Base-by-base conservation (phyloP, 2,888 invertebrate species). In the Pogonocherus hispidulus region DNA sequence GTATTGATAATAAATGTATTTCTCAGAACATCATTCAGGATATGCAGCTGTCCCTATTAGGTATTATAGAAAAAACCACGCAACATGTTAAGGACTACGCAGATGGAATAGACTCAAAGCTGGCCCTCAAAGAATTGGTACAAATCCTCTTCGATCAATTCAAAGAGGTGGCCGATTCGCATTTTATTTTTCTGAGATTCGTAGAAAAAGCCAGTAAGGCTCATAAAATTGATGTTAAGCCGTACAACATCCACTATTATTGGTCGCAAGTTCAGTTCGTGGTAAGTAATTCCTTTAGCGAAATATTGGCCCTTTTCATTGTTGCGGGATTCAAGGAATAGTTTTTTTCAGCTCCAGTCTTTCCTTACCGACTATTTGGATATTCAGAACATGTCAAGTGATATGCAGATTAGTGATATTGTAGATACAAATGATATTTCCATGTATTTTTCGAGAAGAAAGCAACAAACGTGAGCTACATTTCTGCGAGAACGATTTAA, bases 251-350 rank as follows among this genome's bases (percentile, higher is more conserved):
- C 81, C 88, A 91, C 41, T 94, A 95, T 82, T 95, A 95, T 75
- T 97, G 97, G 97, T 91, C 92, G 46, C 93, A 95, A 78, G 94
- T 96, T 37, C 97, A 97, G 84, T 91, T 92, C 82, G 95, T 95
- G 79, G 95, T 96, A 86, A 87, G 91, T 72, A 14, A 32, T 11
- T 1, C 9, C 0, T 32, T 9, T 32, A 27, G 27, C n/a, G n/a
- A 27, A 27, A 27, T 27, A 1, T n/a, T n/a, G n/a, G n/a, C n/a
- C n/a, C n/a, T n/a, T 23, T 23, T 23, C 23, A 6, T 23, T 3
- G 6, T 23, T 6, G 3, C 23, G 23, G n/a, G n/a, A n/a, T n/a
- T n/a, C n/a, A n/a, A n/a, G n/a, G n/a, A n/a, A n/a, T n/a, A n/a
- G 23, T 67, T 68, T 72, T 66, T 84, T 86, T n/a, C 82, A 96